Evolutionary conservation across 2,113 vertebrate species (phyloP), one percentile per base, ranked within the genome.

Genomic region (Melierax canorus): DNA sequence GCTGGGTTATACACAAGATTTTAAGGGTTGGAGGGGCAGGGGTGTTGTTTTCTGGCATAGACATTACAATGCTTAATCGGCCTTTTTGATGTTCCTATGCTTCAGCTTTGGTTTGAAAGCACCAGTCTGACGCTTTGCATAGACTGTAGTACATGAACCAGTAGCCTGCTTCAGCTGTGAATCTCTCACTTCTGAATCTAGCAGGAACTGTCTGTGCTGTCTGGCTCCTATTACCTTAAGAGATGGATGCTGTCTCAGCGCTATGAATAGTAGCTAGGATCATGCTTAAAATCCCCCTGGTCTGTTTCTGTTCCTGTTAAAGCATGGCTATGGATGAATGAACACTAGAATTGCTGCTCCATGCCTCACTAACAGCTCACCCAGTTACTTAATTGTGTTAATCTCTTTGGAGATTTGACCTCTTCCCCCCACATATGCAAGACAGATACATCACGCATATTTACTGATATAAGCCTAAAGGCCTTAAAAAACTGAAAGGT

Each of bases 401-500:
- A 59, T 59, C n/a, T 83, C 45, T 12, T 36, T 26, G 50, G 34
- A 94, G 72, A 63, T 46, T 32, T 69, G 16, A 36, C 20, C 23
- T 87, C 45, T 67, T 55, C 46, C 26, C 27, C 10, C 18, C 24
- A 8, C 2, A 1, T 21, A 38, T 9, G 18, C 34, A 73, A 36
- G 64, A 51, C 34, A 59, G 36, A 24, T 12, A 7, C 16, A n/a
- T 38, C 38, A n/a, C 30, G 5, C 20, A 21, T 32, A 36, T 59
- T 89, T 92, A 80, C 6, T 39, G 34, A 85, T 13, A 63, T 12
- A 71, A 78, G 30, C 51, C 64, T 80, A 62, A 80, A 91, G 21
- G 56, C 80, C 56, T 90, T 68, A 67, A 80, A 71, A 58, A 71
- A 38, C 30, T 56, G 68, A 97, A 97, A 97, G 18, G 39, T 93